Evolutionary conservation across 2,888 invertebrate genomes (phyloP).

Genomic region (Sphecodes monilicornis): DNA sequence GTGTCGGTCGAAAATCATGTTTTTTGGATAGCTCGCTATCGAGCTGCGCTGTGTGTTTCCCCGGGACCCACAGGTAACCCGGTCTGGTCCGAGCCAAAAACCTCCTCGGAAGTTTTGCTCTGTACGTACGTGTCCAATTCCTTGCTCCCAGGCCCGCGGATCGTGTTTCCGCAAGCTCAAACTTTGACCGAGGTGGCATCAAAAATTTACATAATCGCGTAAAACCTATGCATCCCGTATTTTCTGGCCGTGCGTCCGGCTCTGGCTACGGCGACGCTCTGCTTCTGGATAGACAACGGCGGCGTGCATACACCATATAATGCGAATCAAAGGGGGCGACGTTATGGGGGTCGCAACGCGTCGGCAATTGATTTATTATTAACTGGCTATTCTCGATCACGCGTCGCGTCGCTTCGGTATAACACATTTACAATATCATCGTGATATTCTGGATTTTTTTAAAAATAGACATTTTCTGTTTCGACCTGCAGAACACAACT

Average conservation of each 20-base stretch:
- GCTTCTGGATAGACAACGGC: neutral
- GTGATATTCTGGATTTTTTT: neutral
- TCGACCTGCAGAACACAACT: too few species aligned
- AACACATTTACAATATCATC: neutral
- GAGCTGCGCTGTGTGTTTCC: slow-evolving; percentile 8
- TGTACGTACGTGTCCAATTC: slow-evolving; percentile 65
- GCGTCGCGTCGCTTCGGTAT: neutral
- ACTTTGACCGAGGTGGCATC: slow-evolving; percentile 36
- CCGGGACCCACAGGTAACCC: slow-evolving; percentile 31
- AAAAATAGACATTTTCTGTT: neutral
- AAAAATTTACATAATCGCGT: slow-evolving; percentile 58
- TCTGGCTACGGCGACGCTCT: neutral
- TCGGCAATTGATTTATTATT: neutral
- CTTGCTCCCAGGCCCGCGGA: slow-evolving; percentile 35
- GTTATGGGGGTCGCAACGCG: neutral
- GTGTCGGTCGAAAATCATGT: slow-evolving; percentile 39
- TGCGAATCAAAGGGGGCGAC: neutral
- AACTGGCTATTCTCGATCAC: slow-evolving; percentile 1
- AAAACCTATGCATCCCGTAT: slow-evolving; percentile 45
- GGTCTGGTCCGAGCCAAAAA: slow-evolving; percentile 45
- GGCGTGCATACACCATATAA: neutral
- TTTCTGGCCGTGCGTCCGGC: slow-evolving; percentile 1
- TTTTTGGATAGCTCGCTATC: slow-evolving; percentile 31
- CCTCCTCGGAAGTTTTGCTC: slow-evolving; percentile 52
- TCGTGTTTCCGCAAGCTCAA: slow-evolving; percentile 30